Percentiles rank a stretch among this genome's conserved stretches.
phyloP scores from a whole-genome alignment of 92 coral and sea anemone genomes.

The Zoanthus solanderi region DNA sequence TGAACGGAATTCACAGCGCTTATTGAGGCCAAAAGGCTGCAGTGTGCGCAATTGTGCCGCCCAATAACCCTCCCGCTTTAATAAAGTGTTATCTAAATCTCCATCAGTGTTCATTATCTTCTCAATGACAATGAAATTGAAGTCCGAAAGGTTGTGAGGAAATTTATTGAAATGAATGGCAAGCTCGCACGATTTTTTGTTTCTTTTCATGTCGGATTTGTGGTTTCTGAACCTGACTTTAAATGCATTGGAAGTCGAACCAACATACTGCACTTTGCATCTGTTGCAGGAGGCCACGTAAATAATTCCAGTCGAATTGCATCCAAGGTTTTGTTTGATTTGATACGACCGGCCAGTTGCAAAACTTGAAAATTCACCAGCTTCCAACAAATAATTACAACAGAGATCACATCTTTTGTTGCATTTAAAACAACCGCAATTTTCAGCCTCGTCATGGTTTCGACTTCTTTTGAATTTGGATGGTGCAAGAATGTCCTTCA shows the following conservation, averaged over 20 bases:
- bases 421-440: no score
- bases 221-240: background rate
- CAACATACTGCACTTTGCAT: slow-evolving; percentile 12
- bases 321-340: background rate
- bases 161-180: slow-evolving; percentile 1
- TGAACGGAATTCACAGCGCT: no score
- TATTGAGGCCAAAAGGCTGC: no score
- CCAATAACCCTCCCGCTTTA: background rate
- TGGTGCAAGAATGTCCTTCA: no score
- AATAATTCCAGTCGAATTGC: background rate
- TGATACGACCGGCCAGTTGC: no score
- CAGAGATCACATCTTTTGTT: no score
- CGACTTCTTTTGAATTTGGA: no score
- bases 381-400: no score
- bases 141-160: slow-evolving; percentile 5
- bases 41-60: no score
- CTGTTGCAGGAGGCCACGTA: slow-evolving; percentile 7
- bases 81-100: background rate
- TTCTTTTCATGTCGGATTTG: background rate
- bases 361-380: no score
- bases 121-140: slow-evolving; percentile 14
- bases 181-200: slow-evolving; percentile 10
- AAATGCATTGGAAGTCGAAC: slow-evolving; percentile 15
- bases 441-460: no score
- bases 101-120: background rate